Evolutionary conservation across 2,888 invertebrate species (phyloP).

Genomic region (Spodoptera exigua): DNA sequence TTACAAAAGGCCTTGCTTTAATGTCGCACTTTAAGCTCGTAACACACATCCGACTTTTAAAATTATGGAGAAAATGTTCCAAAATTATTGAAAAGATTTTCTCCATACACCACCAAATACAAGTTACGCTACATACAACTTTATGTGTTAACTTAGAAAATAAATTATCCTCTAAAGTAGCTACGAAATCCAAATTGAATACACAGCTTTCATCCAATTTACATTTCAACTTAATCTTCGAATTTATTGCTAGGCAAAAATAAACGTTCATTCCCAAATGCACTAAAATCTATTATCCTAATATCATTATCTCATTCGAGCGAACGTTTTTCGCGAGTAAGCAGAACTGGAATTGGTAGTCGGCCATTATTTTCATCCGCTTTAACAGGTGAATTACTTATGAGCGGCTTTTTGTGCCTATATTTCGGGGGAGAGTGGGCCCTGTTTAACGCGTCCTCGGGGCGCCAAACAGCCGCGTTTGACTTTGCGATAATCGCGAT

Average conservation of each 20-base stretch:
- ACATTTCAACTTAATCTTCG: slow-evolving; percentile 31
- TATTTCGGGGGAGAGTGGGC: slow-evolving; percentile 46
- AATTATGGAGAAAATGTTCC: slow-evolving; percentile 33
- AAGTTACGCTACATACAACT: slow-evolving; percentile 17
- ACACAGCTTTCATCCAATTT: slow-evolving; percentile 16
- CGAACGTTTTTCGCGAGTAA: slow-evolving; percentile 48
- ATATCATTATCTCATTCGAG: slow-evolving; percentile 45
- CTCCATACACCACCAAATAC: slow-evolving; percentile 3
- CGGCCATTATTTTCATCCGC: slow-evolving; percentile 50
- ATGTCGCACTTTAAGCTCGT: slow-evolving; percentile 32
- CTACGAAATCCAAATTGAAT: slow-evolving; percentile 30
- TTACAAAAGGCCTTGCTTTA: slow-evolving; percentile 35
- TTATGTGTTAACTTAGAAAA: slow-evolving; percentile 30
- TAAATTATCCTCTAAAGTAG: slow-evolving; percentile 13
- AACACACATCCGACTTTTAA: slow-evolving; percentile 33
- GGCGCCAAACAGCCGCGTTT: slow-evolving; percentile 53
- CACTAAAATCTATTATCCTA: slow-evolving; percentile 48
- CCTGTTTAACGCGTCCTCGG: slow-evolving; percentile 35
- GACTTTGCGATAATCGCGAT: slow-evolving; percentile 68
- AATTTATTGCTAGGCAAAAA: slow-evolving; percentile 25
- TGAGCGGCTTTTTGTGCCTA: slow-evolving; percentile 59
- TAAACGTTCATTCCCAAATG: slow-evolving; percentile 11
- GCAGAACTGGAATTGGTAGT: slow-evolving; percentile 52
- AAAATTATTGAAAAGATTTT: slow-evolving; percentile 42
- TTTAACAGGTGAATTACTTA: slow-evolving; percentile 59